These are phyloP conservation scores for Sarcophaga carnaria DNA, from an alignment of 2,888 invertebrate species.

Conservation along the genomic window DNA sequence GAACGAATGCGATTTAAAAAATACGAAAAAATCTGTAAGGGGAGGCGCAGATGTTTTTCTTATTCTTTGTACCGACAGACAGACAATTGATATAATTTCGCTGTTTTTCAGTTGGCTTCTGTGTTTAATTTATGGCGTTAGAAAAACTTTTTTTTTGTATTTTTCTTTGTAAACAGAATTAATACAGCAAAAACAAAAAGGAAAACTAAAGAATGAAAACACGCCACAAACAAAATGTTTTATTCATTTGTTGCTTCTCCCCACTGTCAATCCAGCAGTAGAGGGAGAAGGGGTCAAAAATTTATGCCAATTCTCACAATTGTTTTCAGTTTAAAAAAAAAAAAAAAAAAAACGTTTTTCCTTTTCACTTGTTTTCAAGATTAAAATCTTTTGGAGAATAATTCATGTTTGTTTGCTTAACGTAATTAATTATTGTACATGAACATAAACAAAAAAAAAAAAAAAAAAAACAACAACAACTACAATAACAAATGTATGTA, in stretches of 20 bases:
- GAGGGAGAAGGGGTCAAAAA: neutral
- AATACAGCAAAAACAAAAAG: no score
- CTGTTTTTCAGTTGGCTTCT: neutral
- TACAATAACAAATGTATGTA: no score
- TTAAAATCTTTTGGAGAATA: neutral
- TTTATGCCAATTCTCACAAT: neutral
- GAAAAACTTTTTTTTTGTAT: neutral
- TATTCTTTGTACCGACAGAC: neutral
- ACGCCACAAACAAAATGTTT: neutral
- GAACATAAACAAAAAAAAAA: neutral
- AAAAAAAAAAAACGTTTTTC: neutral
- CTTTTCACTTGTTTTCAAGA: neutral
- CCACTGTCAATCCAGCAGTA: neutral
- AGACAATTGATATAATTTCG: neutral
- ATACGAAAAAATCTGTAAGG: no score
- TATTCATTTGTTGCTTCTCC: neutral
- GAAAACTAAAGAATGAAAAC: neutral
- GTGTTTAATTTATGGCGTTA: constrained; percentile 1
- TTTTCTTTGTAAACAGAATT: neutral
- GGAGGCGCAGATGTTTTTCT: no score
- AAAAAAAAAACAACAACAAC: no score
- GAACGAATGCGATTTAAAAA: no score
- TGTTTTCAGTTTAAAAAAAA: neutral
- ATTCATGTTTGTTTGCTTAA: constrained; percentile 43
- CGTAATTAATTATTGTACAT: constrained; percentile 43